Conservation (phyloP, 2,888 invertebrate species). For the Philaethria dido region DNA sequence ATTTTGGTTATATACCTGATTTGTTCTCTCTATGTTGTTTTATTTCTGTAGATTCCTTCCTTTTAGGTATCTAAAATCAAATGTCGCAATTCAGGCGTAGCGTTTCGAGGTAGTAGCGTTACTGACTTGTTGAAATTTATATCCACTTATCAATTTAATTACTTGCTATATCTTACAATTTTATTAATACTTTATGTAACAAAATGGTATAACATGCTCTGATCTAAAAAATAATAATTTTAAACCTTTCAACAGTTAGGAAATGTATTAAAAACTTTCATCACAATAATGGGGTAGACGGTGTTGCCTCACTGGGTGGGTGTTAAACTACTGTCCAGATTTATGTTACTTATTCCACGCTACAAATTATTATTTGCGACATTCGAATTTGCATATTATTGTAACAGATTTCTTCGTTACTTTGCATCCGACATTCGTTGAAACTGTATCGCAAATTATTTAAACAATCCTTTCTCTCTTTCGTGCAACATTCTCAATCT, state of each 20-base stretch:
- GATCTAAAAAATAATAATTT: neutral
- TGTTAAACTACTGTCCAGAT: slow-evolving; percentile 18
- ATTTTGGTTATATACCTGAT: too few relatives aligned
- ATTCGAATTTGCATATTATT: slow-evolving; percentile 29
- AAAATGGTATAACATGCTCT: neutral
- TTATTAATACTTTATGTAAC: neutral
- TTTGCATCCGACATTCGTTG: neutral
- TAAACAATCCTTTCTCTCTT: slow-evolving; percentile 16
- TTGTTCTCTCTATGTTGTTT: too few relatives aligned
- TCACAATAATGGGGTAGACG: slow-evolving; percentile 29
- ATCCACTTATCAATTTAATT: too few relatives aligned
- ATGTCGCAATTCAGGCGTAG: too few relatives aligned
- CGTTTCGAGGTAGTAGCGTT: too few relatives aligned
- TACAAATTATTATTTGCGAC: slow-evolving; percentile 28
- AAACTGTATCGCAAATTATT: neutral
- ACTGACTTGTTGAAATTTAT: too few relatives aligned
- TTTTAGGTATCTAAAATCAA: too few relatives aligned
- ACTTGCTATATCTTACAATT: too few relatives aligned
- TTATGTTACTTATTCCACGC: slow-evolving; percentile 31
- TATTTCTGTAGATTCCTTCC: too few relatives aligned
- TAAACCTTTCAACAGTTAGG: slow-evolving; percentile 19
- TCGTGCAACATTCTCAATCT: neutral
- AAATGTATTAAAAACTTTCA: slow-evolving; percentile 31
- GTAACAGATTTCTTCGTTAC: slow-evolving; percentile 25
- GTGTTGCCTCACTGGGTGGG: slow-evolving; percentile 24